Conservation (phyloP, 2,888 invertebrate species). For the Pandemis cinnamomeana region DNA sequence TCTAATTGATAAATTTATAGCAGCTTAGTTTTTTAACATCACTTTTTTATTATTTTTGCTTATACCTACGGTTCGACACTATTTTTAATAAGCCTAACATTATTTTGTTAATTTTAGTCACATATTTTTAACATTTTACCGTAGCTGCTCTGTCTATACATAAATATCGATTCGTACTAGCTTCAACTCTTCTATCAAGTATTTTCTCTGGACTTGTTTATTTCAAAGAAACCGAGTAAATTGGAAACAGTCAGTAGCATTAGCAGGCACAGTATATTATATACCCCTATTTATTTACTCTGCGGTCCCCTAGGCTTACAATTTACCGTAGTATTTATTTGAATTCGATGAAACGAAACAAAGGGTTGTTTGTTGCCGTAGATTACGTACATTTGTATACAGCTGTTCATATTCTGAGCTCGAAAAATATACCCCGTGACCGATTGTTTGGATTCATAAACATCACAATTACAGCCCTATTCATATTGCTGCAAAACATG, state of each 20-base stretch:
- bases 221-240: background rate
- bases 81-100: too few relatives aligned
- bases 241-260: conserved; percentile 5
- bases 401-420: conserved; percentile 2
- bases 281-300: conserved; percentile 20
- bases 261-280: too few relatives aligned
- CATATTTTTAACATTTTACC: too few relatives aligned
- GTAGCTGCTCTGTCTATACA: too few relatives aligned
- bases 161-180: too few relatives aligned
- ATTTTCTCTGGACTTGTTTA: background rate
- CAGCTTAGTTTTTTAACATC: too few relatives aligned
- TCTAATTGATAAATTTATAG: too few relatives aligned
- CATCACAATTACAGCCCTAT: too few relatives aligned
- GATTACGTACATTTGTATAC: conserved; percentile 2
- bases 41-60: background rate
- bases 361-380: background rate
- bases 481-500: too few relatives aligned
- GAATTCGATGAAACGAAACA: conserved; percentile 4
- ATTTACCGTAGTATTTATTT: conserved; percentile 14
- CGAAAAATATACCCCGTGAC: background rate
- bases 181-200: background rate
- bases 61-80: too few relatives aligned
- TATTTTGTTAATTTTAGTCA: too few relatives aligned
- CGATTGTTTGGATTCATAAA: background rate
- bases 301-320: conserved; percentile 19